Evolutionary conservation across 2,113 vertebrate genomes (phyloP).

Genomic region (Aleadryas rufinucha): DNA sequence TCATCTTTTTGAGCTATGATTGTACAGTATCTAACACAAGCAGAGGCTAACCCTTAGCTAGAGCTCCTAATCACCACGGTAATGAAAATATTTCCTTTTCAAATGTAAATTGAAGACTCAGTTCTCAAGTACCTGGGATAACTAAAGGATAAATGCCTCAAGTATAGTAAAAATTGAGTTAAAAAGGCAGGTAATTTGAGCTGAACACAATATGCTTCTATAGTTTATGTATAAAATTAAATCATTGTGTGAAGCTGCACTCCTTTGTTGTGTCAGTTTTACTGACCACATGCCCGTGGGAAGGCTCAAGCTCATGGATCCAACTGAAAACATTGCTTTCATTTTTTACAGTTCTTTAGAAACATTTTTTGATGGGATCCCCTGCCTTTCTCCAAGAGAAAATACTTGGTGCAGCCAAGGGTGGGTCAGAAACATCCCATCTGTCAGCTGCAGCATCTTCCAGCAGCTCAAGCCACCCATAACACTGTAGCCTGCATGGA

Average conservation of each 20-base stretch:
- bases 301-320: not conserved
- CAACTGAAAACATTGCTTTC: not conserved
- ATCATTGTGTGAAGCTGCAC: fast-evolving
- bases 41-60: slow-evolving; percentile 1
- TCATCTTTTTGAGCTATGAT: not conserved
- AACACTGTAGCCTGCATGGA: fast-evolving
- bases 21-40: not conserved
- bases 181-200: not conserved
- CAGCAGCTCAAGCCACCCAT: not conserved
- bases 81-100: slow-evolving; percentile 6
- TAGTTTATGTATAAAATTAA: not conserved
- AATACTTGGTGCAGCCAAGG: not conserved
- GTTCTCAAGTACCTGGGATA: not conserved
- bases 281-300: not conserved
- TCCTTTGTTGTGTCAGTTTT: not conserved
- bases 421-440: not conserved
- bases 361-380: not conserved
- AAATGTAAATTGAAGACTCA: not conserved
- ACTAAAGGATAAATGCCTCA: not conserved
- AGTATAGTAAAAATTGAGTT: not conserved
- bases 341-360: not conserved
- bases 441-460: not conserved
- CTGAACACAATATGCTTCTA: not conserved
- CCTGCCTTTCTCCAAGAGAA: not conserved
- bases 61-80: not conserved